Evolutionary conservation across 2,888 invertebrate genomes (phyloP).

Genomic region (Pherbina coryleti): DNA sequence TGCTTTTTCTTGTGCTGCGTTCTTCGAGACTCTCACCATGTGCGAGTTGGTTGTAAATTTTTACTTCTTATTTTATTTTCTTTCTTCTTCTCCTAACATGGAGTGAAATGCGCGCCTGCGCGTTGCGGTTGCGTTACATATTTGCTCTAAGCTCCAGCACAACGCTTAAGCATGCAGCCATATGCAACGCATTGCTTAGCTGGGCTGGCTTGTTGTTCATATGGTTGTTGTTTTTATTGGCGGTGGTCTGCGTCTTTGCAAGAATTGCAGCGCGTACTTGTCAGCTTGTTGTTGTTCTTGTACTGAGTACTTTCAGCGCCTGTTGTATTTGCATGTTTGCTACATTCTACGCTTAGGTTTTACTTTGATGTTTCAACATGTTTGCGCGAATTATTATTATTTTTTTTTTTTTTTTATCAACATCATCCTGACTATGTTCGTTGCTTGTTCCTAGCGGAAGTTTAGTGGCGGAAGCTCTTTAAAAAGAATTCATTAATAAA

Average conservation of each 20-base stretch:
- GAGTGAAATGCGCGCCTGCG: constrained; percentile 26
- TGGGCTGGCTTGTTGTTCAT: background rate
- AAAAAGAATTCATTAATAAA: background rate
- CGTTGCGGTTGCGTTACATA: background rate
- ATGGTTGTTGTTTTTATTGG: constrained; percentile 10
- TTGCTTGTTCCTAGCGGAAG: background rate
- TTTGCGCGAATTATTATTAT: background rate
- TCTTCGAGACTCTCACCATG: background rate
- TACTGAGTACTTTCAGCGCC: background rate
- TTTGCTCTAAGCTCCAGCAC: background rate
- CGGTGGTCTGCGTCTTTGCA: background rate
- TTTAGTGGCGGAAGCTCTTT: background rate
- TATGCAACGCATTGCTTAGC: background rate
- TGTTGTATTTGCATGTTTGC: constrained; percentile 16
- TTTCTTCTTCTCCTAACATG: constrained; percentile 25
- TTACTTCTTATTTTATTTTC: background rate
- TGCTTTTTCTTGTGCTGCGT: constrained; percentile 19
- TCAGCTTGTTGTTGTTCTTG: background rate
- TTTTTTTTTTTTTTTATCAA: background rate
- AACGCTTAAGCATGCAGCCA: background rate
- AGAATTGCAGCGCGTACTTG: background rate
- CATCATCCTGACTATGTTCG: background rate
- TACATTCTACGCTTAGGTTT: background rate
- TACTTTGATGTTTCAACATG: constrained; percentile 21
- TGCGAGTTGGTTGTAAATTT: background rate